These are phyloP conservation scores for Stenichneumon culpator DNA, from an alignment of 2,888 invertebrate species.

Conservation along the genomic window DNA sequence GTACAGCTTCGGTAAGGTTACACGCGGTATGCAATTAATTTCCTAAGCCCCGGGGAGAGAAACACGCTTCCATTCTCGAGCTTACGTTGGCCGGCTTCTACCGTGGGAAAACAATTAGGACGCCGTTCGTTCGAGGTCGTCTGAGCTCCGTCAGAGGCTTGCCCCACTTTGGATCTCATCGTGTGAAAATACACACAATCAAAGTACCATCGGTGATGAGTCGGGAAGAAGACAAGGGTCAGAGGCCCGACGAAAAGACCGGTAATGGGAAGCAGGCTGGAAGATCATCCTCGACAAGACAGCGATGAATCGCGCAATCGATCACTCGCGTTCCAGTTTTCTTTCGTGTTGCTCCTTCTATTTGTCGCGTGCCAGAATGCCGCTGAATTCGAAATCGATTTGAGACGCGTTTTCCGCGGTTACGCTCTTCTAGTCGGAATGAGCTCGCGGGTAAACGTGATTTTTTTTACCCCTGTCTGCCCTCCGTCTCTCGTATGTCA, in stretches of 20 bases:
- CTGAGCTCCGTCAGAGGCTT: background rate
- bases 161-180: background rate
- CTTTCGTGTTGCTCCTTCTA: background rate
- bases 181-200: background rate
- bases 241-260: background rate
- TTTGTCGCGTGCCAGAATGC: background rate
- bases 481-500: conserved; percentile 19
- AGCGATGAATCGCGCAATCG: background rate
- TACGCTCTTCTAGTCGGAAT: conserved; percentile 15
- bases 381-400: conserved; percentile 55
- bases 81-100: background rate
- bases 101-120: conserved; percentile 15
- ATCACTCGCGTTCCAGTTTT: background rate
- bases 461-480: background rate
- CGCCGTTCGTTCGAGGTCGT: background rate
- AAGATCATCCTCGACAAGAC: background rate
- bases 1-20: conserved; percentile 13
- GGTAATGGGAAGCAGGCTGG: background rate
- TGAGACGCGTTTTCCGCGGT: conserved; percentile 28
- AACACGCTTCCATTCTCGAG: background rate
- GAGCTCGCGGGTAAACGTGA: conserved; percentile 17
- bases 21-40: conserved; percentile 25
- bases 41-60: conserved; percentile 34
- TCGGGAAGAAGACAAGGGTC: background rate
- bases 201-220: background rate